Evolutionary conservation across 2,888 invertebrate species (phyloP).

Genomic region (Antheraea assamensis): DNA sequence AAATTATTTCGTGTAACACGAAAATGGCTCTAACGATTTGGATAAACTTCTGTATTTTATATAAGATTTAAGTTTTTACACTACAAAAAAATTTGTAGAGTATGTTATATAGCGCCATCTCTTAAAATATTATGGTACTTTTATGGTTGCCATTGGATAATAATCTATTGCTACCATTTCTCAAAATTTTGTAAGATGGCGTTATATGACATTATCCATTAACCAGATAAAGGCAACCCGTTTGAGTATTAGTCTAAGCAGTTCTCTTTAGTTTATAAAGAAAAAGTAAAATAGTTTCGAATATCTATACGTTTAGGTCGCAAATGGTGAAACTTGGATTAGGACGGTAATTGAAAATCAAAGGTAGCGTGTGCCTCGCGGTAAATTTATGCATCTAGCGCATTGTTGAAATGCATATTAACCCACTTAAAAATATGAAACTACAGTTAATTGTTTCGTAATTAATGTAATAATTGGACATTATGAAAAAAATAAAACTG

Average conservation of each 20-base stretch:
- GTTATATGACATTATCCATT: no score
- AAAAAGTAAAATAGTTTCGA: background rate
- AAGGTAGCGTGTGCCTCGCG: background rate
- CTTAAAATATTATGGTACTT: no score
- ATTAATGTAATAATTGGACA: background rate
- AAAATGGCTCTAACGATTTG: no score
- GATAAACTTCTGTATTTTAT: no score
- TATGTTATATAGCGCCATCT: no score
- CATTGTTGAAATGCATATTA: conserved; percentile 10
- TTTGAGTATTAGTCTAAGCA: background rate
- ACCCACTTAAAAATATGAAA: conserved; percentile 1
- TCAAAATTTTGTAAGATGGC: no score
- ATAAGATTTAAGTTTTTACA: no score
- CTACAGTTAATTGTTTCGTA: background rate
- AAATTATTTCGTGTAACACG: no score
- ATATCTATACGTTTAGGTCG: background rate
- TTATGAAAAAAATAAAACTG: background rate
- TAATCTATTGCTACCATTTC: no score
- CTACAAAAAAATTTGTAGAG: no score
- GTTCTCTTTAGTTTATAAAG: background rate
- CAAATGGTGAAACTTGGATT: background rate
- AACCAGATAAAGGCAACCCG: background rate
- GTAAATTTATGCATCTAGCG: conserved; percentile 10
- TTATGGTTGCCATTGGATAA: no score
- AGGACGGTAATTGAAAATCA: background rate